Percentiles rank a stretch among this genome's conserved stretches.
These are phyloP conservation scores for Archegozetes longisetosus DNA, from an alignment of 1,140 invertebrate genomes.

Conservation along the genomic window DNA sequence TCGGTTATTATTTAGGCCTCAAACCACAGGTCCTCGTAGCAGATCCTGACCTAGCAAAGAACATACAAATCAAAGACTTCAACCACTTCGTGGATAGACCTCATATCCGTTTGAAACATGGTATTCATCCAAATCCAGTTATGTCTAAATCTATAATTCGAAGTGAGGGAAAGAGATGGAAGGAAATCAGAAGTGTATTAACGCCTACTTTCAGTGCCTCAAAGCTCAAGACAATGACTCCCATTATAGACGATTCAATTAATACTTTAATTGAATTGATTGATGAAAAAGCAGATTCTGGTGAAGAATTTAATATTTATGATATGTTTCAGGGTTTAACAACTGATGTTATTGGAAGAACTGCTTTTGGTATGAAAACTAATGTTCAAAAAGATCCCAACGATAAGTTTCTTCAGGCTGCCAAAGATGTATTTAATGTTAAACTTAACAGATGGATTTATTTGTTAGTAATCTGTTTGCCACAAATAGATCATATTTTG, in stretches of 20 bases:
- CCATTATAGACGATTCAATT: slow-evolving; percentile 27
- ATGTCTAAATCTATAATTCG: slow-evolving; percentile 17
- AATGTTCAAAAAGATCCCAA: slow-evolving; percentile 11
- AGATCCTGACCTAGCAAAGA: slow-evolving; percentile 27
- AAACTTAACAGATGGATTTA: background rate
- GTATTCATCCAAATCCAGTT: slow-evolving; percentile 4
- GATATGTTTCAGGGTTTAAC: slow-evolving; percentile 34
- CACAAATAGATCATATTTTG: slow-evolving; percentile 3
- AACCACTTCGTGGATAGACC: slow-evolving; percentile 25
- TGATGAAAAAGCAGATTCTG: slow-evolving; percentile 11
- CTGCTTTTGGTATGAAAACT: slow-evolving; percentile 31
- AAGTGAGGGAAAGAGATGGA: slow-evolving; percentile 29
- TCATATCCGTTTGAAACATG: background rate
- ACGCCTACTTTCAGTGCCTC: slow-evolving; percentile 36
- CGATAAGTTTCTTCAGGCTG: slow-evolving; percentile 13
- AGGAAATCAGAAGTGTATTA: slow-evolving; percentile 32
- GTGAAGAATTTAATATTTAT: slow-evolving; percentile 25
- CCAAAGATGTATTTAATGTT: slow-evolving; percentile 14
- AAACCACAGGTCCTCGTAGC: slow-evolving; percentile 26
- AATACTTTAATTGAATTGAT: slow-evolving; percentile 24
- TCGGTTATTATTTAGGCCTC: slow-evolving; percentile 28
- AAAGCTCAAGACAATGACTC: slow-evolving; percentile 33
- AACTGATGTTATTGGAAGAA: slow-evolving; percentile 34
- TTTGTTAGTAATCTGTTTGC: slow-evolving; percentile 1
- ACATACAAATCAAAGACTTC: slow-evolving; percentile 29